Base-by-base conservation (phyloP, 1,140 invertebrate species). In the Euwallacea fornicatus region DNA sequence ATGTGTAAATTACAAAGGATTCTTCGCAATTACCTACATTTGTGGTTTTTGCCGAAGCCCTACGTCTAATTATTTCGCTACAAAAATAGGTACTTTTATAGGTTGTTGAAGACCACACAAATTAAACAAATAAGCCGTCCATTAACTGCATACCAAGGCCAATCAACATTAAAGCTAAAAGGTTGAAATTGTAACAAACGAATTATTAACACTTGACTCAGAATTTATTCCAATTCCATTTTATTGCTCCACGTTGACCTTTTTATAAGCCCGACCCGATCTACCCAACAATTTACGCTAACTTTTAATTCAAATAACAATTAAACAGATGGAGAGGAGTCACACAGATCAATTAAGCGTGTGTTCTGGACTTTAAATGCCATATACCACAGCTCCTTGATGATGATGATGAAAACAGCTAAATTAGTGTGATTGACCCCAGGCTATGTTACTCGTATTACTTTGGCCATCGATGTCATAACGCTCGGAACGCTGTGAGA, bases 291-390 rank as follows among this genome's bases (percentile, higher is more conserved):
- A 72, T 72, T 72, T 72, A 72, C 64, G 60, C 65, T 72, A 68
- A 72, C 71, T 72, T 70, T 74, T 74, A 71, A 74, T 74, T 71
- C 73, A 71, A 74, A 74, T 63, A 70, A 70, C 73, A 74, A 74
- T 74, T 71, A 71, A 74, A 60, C 73, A 74, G 69, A 74, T 74
- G 73, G 65, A 74, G 65, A 70, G 65, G 73, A 71, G 69, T 74
- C 69, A 72, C 65, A 69, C 73, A 74, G 69, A 74, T 71, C 73
- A 74, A 74, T 74, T 74, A 71, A 74, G 64, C n/a, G 58, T 74
- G 59, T 65, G 67, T 67, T 64, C 63, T 70, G 65, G 73, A 73
- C 63, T 67, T 64, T 71, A 71, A 68, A 71, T 69, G 66, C 65
- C 73, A 68, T 71, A 74, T 71, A 74, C 69, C 73, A 67, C 33